Conservation (phyloP, 2,888 invertebrate genomes). For the Biston stratarius region DNA sequence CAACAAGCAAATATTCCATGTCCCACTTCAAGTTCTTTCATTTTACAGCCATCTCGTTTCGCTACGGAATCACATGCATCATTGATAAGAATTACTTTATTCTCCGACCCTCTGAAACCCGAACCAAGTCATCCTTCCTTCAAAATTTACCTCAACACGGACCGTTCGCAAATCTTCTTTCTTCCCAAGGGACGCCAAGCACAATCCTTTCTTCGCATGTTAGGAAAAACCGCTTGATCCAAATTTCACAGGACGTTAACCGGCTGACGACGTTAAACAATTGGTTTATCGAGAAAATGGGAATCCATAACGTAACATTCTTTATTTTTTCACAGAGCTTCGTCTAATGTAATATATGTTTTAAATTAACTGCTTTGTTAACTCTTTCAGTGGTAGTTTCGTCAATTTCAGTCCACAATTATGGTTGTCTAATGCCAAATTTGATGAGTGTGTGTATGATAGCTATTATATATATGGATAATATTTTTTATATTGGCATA, state of each 20-base stretch:
- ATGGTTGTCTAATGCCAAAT: no score
- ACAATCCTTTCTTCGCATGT: conserved; percentile 23
- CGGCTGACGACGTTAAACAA: conserved; percentile 13
- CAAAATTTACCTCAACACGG: conserved; percentile 27
- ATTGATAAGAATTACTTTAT: conserved; percentile 30
- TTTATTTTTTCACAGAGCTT: background rate
- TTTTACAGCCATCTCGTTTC: conserved; percentile 7
- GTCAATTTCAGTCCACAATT: no score
- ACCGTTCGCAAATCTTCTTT: conserved; percentile 21
- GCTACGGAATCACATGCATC: conserved; percentile 17
- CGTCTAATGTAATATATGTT: no score
- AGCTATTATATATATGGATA: no score
- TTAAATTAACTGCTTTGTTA: no score
- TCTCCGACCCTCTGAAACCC: conserved; percentile 15
- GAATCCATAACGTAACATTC: background rate
- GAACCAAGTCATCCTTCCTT: conserved; percentile 15
- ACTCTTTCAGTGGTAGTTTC: no score
- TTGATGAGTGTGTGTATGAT: no score
- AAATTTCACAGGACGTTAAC: conserved; percentile 22
- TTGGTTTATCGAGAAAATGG: conserved; percentile 10
- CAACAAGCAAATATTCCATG: background rate
- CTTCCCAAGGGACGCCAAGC: conserved; percentile 17
- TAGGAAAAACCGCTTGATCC: conserved; percentile 16
- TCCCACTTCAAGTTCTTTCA: background rate
- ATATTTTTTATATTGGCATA: no score